Percentiles rank a stretch among this genome's conserved stretches.
These are phyloP conservation scores for Picus viridis DNA, from an alignment of 2,797 vertebrate species.

Conservation along the genomic window DNA sequence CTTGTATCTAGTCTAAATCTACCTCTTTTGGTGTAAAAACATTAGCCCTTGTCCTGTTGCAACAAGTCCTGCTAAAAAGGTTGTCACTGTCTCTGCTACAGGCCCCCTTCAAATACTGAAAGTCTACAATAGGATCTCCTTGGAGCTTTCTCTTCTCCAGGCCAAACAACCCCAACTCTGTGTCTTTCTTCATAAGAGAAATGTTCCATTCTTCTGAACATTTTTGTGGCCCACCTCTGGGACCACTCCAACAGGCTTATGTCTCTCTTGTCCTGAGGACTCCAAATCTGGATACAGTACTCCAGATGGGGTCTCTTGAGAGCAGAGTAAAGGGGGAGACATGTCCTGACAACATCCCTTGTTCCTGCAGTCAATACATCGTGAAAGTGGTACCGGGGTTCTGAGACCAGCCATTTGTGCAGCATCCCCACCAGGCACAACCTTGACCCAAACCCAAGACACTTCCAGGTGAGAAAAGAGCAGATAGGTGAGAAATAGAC, in stretches of 20 bases:
- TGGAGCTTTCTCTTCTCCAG: neutral
- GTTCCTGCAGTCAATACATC: too few species aligned
- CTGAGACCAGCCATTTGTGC: neutral
- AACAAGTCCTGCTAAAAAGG: neutral
- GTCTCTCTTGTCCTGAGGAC: neutral
- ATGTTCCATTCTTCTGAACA: neutral
- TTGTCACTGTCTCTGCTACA: neutral
- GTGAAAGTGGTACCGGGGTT: neutral
- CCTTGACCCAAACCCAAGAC: neutral
- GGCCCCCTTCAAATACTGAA: neutral
- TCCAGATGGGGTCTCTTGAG: neutral
- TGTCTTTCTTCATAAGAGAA: neutral
- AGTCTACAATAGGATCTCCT: neutral
- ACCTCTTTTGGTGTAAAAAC: neutral
- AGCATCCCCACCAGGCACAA: neutral
- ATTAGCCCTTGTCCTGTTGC: neutral
- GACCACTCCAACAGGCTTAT: neutral
- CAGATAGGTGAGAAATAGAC: neutral
- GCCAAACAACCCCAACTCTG: neutral
- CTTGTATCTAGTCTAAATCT: neutral
- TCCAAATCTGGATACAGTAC: neutral
- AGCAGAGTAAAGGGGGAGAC: neutral
- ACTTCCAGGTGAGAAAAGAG: neutral
- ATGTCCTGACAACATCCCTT: neutral
- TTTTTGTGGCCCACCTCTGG: neutral